Evolutionary conservation across 2,113 vertebrate species (phyloP).

Genomic region (Gopherus flavomarginatus): DNA sequence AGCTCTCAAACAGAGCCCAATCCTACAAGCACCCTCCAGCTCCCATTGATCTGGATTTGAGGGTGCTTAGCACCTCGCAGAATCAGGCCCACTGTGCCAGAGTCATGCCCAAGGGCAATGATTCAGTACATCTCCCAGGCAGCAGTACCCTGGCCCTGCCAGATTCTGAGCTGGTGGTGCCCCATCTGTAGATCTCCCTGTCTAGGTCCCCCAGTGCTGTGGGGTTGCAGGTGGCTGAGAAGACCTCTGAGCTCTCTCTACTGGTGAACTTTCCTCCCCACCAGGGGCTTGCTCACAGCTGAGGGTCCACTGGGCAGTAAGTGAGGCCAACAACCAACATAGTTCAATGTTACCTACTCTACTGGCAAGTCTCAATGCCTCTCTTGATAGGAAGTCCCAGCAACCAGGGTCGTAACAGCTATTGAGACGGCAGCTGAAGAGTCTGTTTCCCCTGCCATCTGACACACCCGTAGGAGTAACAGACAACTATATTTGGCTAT

Average conservation of each 20-base stretch:
- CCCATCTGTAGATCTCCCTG: background rate
- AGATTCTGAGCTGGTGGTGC: background rate
- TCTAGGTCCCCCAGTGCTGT: background rate
- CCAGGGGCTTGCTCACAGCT: background rate
- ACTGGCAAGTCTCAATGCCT: background rate
- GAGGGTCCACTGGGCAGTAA: background rate
- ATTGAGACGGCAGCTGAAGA: background rate
- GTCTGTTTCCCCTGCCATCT: background rate
- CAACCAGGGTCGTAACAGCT: background rate
- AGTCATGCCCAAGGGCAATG: background rate
- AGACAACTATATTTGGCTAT: background rate
- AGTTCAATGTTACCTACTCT: background rate
- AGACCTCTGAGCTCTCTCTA: background rate
- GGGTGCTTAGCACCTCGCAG: background rate
- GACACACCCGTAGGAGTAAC: background rate
- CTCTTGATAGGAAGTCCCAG: background rate
- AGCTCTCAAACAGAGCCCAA: background rate
- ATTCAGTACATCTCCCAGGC: background rate
- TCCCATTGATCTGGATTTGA: background rate
- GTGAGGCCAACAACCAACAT: background rate
- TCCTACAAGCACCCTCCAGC: background rate
- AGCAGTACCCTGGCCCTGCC: background rate
- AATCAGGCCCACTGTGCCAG: background rate
- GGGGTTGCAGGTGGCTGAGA: background rate
- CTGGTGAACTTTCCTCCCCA: background rate